Conservation (phyloP, 2,797 vertebrate genomes). For the Cynodonichthys magdalenae region DNA sequence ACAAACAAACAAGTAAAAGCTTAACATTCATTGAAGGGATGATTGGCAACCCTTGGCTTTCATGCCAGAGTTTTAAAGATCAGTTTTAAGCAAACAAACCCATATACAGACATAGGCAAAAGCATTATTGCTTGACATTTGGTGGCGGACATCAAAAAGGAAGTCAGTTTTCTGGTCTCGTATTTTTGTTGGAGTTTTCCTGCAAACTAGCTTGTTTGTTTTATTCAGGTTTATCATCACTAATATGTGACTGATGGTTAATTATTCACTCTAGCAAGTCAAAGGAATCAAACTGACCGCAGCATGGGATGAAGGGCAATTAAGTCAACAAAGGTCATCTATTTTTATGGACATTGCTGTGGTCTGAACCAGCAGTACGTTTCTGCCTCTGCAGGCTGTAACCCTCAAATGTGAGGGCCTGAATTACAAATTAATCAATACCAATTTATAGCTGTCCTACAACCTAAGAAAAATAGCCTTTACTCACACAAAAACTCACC, state of each 20-base stretch:
- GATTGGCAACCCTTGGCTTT: no score
- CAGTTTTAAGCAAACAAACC: no score
- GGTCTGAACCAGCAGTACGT: slow-evolving; percentile 38
- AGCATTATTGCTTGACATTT: no score
- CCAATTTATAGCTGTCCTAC: slow-evolving; percentile 73
- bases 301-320: slow-evolving; percentile 66
- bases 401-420: slow-evolving; percentile 58
- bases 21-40: no score
- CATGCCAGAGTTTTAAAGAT: no score
- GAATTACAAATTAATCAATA: slow-evolving; percentile 81
- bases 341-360: slow-evolving; percentile 39
- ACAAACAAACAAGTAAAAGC: slow-evolving; percentile 17
- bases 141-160: no score
- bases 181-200: slow-evolving; percentile 11
- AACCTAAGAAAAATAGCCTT: slow-evolving; percentile 62
- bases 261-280: slow-evolving; percentile 29
- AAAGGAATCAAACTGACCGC: slow-evolving; percentile 31
- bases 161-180: slow-evolving; percentile 7
- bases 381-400: slow-evolving; percentile 50
- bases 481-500: slow-evolving; percentile 62
- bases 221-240: slow-evolving; percentile 5
- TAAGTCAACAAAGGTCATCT: slow-evolving; percentile 64
- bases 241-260: slow-evolving; percentile 15
- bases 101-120: no score
- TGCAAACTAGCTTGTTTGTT: slow-evolving; percentile 6